Base-by-base conservation (phyloP, 1,140 invertebrate genomes). In the Drosophila baimaii region DNA sequence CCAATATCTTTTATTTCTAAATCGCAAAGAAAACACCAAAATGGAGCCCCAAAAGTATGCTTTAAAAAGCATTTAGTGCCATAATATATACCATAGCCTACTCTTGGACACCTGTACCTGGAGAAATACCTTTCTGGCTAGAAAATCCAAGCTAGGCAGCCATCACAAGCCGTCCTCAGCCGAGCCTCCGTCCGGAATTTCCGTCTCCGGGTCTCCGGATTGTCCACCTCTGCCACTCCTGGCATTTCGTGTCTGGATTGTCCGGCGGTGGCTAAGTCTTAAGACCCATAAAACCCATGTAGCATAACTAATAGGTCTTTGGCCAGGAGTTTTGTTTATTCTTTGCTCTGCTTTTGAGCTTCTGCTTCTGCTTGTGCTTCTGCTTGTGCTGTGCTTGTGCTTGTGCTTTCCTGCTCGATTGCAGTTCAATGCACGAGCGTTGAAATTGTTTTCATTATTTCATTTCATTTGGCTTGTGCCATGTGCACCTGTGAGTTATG, bases 371-470 rank as follows among this genome's bases (percentile, higher is more conserved):
- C 9, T 12, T 44, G 1, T n/a, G n/a, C n/a, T n/a, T 25, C 13
- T 23, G 31, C 7, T 54, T 54, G 25, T 59, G 55, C 21, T 37
- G 35, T 52, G 25, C n/a, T 61, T 33, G n/a, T 47, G 4, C 37
- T 17, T 35, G n/a, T 49, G 46, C 56, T 44, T 59, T 37, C 13
- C 12, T 27, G 37, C 51, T 56, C 72, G 55, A 77, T 82, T 82
- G 82, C 82, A 81, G 78, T 88, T 88, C 83, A 86, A 82, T 86
- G 83, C 75, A 85, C 74, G 79, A 73, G 65, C 70, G 64, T 68
- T 66, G 75, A 88, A 81, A 85, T 81, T 85, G 82, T 88, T 86
- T 86, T 85, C 82, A 85, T 85, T 85, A 85, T 86, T 86, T 85
- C 81, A 86, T 85, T 81, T 81, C 82, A 81, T 81, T 85, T 84